phyloP scores from a whole-genome alignment of 2,113 vertebrate species.

The Zosterops japonicus region DNA sequence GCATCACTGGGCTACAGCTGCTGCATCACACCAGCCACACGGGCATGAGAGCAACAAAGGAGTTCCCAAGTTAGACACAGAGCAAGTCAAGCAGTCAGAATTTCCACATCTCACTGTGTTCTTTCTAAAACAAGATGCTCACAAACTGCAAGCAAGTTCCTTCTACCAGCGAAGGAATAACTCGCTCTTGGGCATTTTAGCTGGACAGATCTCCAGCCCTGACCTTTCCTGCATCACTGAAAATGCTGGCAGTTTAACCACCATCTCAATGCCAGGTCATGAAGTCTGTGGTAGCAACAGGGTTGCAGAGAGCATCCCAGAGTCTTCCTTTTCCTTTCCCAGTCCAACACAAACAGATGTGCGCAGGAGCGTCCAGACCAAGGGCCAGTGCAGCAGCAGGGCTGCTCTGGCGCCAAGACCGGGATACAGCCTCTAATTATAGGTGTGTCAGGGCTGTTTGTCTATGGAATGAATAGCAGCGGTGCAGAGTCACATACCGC shows the following conservation, averaged over 20 bases:
- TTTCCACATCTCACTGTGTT: neutral
- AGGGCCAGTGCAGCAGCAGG: neutral
- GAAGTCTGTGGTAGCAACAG: neutral
- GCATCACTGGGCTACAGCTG: accelerated
- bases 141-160: neutral
- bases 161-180: neutral
- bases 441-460: neutral
- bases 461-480: neutral
- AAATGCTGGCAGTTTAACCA: neutral
- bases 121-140: neutral
- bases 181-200: neutral
- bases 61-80: neutral
- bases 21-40: neutral
- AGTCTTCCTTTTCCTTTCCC: neutral
- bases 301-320: neutral
- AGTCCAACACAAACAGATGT: neutral
- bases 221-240: neutral
- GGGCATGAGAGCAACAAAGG: accelerated
- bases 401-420: neutral
- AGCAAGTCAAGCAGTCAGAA: neutral
- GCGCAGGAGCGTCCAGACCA: neutral
- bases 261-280: neutral
- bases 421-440: neutral
- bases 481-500: neutral
- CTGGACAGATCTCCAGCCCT: neutral